Percentiles rank a stretch among this genome's conserved stretches.
Evolutionary conservation across 2,888 invertebrate genomes (phyloP).

Genomic region (Mongoloraphidia duomilia): DNA sequence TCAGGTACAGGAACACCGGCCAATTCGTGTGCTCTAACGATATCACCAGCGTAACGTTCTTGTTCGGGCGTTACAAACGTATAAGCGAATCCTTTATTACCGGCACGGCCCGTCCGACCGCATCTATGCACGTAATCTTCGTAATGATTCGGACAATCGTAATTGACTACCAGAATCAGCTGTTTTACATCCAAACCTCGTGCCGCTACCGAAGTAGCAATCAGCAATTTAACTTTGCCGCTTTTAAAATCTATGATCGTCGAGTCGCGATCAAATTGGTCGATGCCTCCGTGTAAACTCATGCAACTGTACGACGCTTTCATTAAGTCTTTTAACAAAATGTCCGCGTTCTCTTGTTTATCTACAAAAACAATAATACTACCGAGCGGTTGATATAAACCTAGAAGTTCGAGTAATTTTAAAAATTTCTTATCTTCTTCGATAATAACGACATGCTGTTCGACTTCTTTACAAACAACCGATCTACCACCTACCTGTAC

Average conservation of each 20-base stretch:
- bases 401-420: slow-evolving; percentile 93
- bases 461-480: slow-evolving; percentile 94
- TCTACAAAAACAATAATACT: slow-evolving; percentile 95
- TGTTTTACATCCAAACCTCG: slow-evolving; percentile 98
- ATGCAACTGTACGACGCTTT: slow-evolving; percentile 92
- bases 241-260: slow-evolving; percentile 96
- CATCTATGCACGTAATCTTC: slow-evolving; percentile 99
- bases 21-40: slow-evolving; percentile 79
- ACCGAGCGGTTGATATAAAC: slow-evolving; percentile 82
- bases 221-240: slow-evolving; percentile 80
- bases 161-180: slow-evolving; percentile 92
- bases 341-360: slow-evolving; percentile 95
- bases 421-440: slow-evolving; percentile 97
- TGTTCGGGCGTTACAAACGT: slow-evolving; percentile 95
- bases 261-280: slow-evolving; percentile 97
- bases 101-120: slow-evolving; percentile 79
- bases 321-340: slow-evolving; percentile 84
- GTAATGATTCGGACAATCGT: slow-evolving; percentile 98
- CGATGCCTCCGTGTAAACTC: slow-evolving; percentile 97
- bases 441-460: slow-evolving; percentile 83
- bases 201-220: slow-evolving; percentile 97
- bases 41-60: slow-evolving; percentile 84
- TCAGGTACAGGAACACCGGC: slow-evolving; percentile 65
- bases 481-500: slow-evolving; percentile 94
- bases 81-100: slow-evolving; percentile 93